A percentile compares a stretch with the other conserved stretches of the same genome.
phyloP scores from a whole-genome alignment of 2,888 invertebrate species.

The Cataglyphis albicans region DNA sequence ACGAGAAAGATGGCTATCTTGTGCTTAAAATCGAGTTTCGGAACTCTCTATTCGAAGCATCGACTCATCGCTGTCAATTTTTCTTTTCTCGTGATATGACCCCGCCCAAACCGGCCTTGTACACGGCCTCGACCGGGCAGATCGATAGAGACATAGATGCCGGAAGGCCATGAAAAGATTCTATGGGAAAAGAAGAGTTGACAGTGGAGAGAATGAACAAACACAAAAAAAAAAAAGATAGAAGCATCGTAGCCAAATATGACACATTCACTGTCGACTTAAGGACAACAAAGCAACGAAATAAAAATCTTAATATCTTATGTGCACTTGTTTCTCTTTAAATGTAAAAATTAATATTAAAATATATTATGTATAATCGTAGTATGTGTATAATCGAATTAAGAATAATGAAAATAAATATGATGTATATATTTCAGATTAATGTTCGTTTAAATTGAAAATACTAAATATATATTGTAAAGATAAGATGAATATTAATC shows the following conservation, averaged over 20 bases:
- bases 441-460: conserved; percentile 1
- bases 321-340: neutral
- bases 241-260: conserved; percentile 45
- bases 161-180: conserved; percentile 67
- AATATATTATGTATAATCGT: neutral
- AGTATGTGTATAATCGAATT: neutral
- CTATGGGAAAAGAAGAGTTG: conserved; percentile 63
- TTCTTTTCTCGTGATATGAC: conserved; percentile 59
- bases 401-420: conserved; percentile 11
- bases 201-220: conserved; percentile 21
- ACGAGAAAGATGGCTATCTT: neutral
- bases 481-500: neutral
- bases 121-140: conserved; percentile 61
- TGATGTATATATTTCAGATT: neutral
- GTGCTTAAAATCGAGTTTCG: conserved; percentile 18
- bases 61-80: conserved; percentile 58
- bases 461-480: neutral
- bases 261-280: conserved; percentile 49
- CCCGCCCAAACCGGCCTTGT: conserved; percentile 69
- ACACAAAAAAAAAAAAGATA: conserved; percentile 7
- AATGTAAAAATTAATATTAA: conserved; percentile 22
- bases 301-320: conserved; percentile 20
- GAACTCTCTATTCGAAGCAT: neutral
- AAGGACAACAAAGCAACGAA: conserved; percentile 25
- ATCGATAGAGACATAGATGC: conserved; percentile 74